Evolutionary conservation across 2,113 vertebrate species (phyloP).

Genomic region (Lipotes vexillifer): DNA sequence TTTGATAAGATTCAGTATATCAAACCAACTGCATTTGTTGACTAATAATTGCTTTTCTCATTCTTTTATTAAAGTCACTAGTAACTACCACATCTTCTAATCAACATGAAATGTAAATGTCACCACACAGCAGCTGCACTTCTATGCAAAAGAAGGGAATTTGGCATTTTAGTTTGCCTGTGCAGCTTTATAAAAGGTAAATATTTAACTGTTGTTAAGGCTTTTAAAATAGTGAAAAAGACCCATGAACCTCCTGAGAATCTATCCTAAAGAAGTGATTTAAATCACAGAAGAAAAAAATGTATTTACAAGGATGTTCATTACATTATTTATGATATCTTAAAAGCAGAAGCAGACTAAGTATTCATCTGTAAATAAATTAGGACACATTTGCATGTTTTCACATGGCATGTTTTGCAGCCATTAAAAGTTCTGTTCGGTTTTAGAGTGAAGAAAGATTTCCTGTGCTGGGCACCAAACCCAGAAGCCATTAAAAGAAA

Average conservation of each 20-base stretch:
- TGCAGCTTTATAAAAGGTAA: neutral
- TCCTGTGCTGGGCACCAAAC: neutral
- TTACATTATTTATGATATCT: constrained; percentile 45
- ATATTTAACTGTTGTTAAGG: constrained; percentile 32
- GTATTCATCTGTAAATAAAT: constrained; percentile 59
- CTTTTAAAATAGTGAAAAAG: constrained; percentile 10
- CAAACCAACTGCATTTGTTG: neutral
- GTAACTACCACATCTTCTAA: neutral
- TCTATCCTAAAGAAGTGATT: constrained; percentile 1
- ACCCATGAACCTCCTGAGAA: neutral
- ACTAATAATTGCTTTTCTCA: neutral
- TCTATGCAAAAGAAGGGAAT: constrained; percentile 15
- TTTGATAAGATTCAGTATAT: constrained; percentile 29
- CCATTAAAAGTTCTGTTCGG: constrained; percentile 33
- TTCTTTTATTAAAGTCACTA: constrained; percentile 11
- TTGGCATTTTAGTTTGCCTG: neutral
- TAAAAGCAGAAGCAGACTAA: constrained; percentile 24
- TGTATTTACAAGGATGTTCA: neutral
- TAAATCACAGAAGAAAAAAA: constrained; percentile 15
- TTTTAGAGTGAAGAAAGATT: constrained; percentile 7
- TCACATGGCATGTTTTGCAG: constrained; percentile 14
- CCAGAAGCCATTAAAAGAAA: constrained; percentile 55
- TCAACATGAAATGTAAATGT: neutral
- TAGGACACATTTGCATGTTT: constrained; percentile 48
- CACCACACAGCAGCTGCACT: neutral